A percentile compares a stretch with the other conserved stretches of the same genome.
These are phyloP conservation scores for Neodiprion pinetum DNA, from an alignment of 1,140 invertebrate genomes.

Conservation along the genomic window DNA sequence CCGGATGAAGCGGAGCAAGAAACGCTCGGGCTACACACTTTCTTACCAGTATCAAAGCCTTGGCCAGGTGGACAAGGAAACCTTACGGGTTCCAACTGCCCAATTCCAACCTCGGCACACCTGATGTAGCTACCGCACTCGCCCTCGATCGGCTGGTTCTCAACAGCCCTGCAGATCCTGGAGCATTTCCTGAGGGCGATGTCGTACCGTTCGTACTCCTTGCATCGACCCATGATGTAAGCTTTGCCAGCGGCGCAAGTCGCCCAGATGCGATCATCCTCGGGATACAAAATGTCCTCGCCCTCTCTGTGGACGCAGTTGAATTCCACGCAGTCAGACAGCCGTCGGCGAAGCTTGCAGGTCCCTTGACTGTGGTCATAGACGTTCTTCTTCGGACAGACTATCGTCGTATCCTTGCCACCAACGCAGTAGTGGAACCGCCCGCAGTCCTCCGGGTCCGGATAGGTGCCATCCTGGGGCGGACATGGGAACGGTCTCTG, in stretches of 20 bases:
- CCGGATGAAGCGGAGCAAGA: neutral
- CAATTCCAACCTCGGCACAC: neutral
- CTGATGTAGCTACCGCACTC: conserved; percentile 12
- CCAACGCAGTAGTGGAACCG: neutral
- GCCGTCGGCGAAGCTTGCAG: neutral
- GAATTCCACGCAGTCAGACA: conserved; percentile 6
- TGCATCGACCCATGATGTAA: conserved; percentile 6
- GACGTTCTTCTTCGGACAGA: conserved; percentile 10
- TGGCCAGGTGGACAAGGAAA: neutral
- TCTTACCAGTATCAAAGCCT: conserved; percentile 19
- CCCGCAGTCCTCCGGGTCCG: neutral
- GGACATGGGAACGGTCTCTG: neutral
- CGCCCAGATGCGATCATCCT: conserved; percentile 6
- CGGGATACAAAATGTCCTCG: neutral
- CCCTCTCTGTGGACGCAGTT: conserved; percentile 2
- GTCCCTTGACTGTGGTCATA: neutral
- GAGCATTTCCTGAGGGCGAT: neutral
- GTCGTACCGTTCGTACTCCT: conserved; percentile 14
- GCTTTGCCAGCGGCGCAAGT: neutral
- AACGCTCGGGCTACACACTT: conserved; percentile 24
- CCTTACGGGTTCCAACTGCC: neutral
- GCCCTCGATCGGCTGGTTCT: conserved; percentile 7
- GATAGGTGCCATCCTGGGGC: neutral
- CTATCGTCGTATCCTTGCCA: neutral
- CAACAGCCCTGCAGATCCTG: neutral